Base-by-base conservation (phyloP, 2,797 vertebrate genomes). In the Strix occidentalis region DNA sequence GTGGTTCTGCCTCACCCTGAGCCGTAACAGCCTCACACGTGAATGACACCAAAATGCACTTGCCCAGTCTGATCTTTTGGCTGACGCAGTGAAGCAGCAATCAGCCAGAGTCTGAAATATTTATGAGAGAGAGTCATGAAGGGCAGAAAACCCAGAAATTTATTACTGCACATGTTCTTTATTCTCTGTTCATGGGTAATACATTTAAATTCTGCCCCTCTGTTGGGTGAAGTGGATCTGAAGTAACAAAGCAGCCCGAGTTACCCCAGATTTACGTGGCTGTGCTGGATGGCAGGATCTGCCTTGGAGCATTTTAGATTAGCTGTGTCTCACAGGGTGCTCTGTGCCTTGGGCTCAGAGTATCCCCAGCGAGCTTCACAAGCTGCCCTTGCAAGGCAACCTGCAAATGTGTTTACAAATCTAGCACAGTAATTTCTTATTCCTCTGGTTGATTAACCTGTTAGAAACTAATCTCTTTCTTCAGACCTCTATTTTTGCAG, bases 401-500 rank as follows among this genome's bases (percentile, higher is more conserved):
- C 81, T 91, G 68, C n/a, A 64, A 85, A 46, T 6, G 28, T 33
- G 63, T 80, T 95, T 84, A 87, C 56, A 75, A 37, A 71, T 46
- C 23, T 54, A 76, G 48, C 56, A 78, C 1, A 2, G 10, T 26
- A 46, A 92, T 93, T 87, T 83, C 87, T 84, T 79, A 45, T 13
- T 81, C n/a, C 56, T 89, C 2, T 0, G n/a, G 72, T 48, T 91
- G n/a, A 80, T 90, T 81, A 93, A 95, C 88, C 68, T 82, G 72
- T 93, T 81, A 90, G 79, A 84, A 94, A 81, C 28, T 0, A 87
- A 91, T 31, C 43, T 72, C 24, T 51, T 46, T 77, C 71, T 84
- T 76, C 46, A 81, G 87, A 80, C 66, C 51, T 81, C 77, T 95
- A 77, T 92, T 97, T 97, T 95, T 96, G 77, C 96, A 96, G 95